Base-by-base conservation (phyloP, 1,140 invertebrate species). In the Tenebrio molitor region DNA sequence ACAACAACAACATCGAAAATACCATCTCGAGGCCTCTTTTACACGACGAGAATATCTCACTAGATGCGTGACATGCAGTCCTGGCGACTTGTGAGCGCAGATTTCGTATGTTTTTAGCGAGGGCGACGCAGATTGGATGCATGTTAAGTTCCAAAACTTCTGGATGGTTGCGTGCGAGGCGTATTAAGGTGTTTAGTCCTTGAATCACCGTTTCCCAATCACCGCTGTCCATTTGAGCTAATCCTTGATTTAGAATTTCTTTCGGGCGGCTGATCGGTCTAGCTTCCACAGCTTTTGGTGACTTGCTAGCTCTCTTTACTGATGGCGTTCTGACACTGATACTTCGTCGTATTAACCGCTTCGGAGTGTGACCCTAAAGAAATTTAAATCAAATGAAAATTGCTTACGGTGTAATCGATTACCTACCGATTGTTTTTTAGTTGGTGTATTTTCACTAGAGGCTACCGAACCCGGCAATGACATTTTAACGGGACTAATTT, bases 11-110 rank as follows among this genome's bases (percentile, higher is more conserved):
- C 5, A 33, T 1, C 25, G n/a, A 62, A 15, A 53, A 36, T 85
- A 92, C 92, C 77, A 88, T 84, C 83, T 98, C 96, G 75, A 97
- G 87, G 10, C 85, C 86, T 73, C 90, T 91, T 58, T 88, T 91
- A 81, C 89, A 88, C 7, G 88, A 81, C 0, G 84, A 82, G 82
- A 96, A 97, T 72, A 97, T 80, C 63, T 96, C 90, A 0, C 89
- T 89, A 5, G 95, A 85, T 3, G 92, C 89, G 39, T 90, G 86
- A 78, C 96, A 97, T 3, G 95, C 94, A 8, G 91, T 88, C 72
- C 96, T 86, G 0, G 95, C 90, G 0, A 98, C 96, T 83, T 97
- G 94, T 0, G 96, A 97, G 3, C 97, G 86, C 16, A 98, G 85
- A 84, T 96, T 97, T 46, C 89, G 90, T 14, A 96, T 90, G 74